Evolutionary conservation across 53 echinoderm and acorn worm genomes (phyloP).

Genomic region (Holothuria scabra): DNA sequence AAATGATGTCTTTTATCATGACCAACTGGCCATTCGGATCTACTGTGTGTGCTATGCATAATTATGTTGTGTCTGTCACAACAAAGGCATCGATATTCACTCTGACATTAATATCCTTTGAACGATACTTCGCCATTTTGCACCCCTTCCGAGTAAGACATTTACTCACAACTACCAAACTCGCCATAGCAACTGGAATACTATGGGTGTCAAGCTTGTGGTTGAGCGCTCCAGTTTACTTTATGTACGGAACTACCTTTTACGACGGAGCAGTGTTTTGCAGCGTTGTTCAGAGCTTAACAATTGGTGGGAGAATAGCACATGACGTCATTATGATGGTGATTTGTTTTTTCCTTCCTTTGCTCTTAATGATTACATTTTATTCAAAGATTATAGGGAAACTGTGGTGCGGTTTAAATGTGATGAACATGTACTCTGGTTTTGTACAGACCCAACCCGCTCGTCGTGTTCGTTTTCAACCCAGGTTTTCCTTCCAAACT

Average conservation of each 20-base stretch:
- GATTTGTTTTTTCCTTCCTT: constrained; percentile 75
- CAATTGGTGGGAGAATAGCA: neutral
- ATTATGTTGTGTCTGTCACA: constrained; percentile 75
- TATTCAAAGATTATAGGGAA: constrained; percentile 74
- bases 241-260: constrained; percentile 17
- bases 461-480: constrained; percentile 19
- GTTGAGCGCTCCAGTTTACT: constrained; percentile 69
- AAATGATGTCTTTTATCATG: constrained; percentile 72
- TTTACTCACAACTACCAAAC: constrained; percentile 70
- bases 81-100: constrained; percentile 82
- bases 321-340: constrained; percentile 60
- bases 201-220: constrained; percentile 71
- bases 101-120: constrained; percentile 84
- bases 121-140: constrained; percentile 87
- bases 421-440: constrained; percentile 37
- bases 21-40: constrained; percentile 66
- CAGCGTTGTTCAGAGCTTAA: constrained; percentile 11
- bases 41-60: constrained; percentile 75
- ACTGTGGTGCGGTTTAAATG: constrained; percentile 73
- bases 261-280: constrained; percentile 29
- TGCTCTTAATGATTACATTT: constrained; percentile 74
- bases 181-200: constrained; percentile 59
- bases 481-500: constrained; percentile 54
- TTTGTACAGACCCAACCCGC: constrained; percentile 1
- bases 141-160: constrained; percentile 79